Conservation (phyloP, 2,888 invertebrate species). For the Spilarctia lutea region DNA sequence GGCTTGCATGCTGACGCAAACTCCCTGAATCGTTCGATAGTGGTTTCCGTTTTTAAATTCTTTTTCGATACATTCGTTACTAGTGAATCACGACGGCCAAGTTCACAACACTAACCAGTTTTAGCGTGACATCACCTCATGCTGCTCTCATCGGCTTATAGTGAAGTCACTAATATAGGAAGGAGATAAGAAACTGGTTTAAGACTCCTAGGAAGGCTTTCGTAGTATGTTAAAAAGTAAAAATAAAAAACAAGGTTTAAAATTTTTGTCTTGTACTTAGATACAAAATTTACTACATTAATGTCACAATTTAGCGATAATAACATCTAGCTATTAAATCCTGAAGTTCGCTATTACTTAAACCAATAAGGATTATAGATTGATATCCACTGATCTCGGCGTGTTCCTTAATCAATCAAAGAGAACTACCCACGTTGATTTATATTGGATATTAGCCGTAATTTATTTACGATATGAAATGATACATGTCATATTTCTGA, state of each 20-base stretch:
- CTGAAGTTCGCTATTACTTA: neutral
- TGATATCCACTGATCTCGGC: slow-evolving; percentile 35
- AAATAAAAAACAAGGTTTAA: neutral
- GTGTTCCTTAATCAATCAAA: slow-evolving; percentile 54
- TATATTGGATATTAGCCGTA: slow-evolving; percentile 48
- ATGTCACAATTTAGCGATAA: neutral
- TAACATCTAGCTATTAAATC: neutral
- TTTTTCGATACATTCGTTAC: slow-evolving; percentile 28
- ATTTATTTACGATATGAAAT: slow-evolving; percentile 57
- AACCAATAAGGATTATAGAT: neutral
- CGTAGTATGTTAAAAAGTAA: neutral
- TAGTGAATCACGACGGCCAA: slow-evolving; percentile 32
- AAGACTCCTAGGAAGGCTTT: neutral
- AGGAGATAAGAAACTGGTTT: neutral
- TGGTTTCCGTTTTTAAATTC: slow-evolving; percentile 43
- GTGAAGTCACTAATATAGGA: slow-evolving; percentile 21
- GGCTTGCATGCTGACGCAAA: slow-evolving; percentile 29
- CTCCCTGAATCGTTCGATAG: slow-evolving; percentile 28
- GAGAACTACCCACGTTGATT: slow-evolving; percentile 49
- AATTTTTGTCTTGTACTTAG: neutral
- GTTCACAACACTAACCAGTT: slow-evolving; percentile 38
- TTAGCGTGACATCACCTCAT: slow-evolving; percentile 43
- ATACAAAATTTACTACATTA: neutral
- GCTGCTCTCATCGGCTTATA: slow-evolving; percentile 22
- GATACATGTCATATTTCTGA: slow-evolving; percentile 36